Conservation (phyloP, 2,797 vertebrate species). For the Chloroceryle amazona region DNA sequence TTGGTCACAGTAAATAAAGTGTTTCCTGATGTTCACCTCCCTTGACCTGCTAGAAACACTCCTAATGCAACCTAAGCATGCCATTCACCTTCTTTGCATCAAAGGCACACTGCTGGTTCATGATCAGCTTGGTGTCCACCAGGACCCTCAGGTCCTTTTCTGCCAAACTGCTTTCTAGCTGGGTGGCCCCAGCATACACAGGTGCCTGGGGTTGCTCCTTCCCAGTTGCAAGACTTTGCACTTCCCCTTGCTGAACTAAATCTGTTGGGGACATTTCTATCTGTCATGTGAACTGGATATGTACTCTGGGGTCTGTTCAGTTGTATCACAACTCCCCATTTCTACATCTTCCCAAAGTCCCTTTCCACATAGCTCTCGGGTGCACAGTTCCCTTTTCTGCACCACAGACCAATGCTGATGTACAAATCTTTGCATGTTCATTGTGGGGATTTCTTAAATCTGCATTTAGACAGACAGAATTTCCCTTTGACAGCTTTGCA, state of each 20-base stretch:
- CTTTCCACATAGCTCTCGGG: neutral
- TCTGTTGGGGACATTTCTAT: fast-evolving
- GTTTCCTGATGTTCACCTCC: neutral
- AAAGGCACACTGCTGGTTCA: neutral
- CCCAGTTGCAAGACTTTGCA: neutral
- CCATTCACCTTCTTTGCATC: neutral
- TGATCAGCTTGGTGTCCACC: neutral
- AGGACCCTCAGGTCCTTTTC: neutral
- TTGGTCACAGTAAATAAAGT: neutral
- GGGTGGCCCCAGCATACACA: fast-evolving
- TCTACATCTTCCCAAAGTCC: neutral
- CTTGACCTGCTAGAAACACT: neutral
- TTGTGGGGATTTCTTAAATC: neutral
- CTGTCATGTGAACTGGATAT: neutral
- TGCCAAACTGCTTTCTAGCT: neutral
- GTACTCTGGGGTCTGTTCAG: neutral
- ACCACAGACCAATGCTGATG: neutral
- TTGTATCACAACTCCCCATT: neutral
- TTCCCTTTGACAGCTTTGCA: neutral
- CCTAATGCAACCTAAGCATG: neutral
- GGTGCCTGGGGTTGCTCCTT: neutral
- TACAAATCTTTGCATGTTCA: neutral
- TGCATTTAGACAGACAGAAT: neutral
- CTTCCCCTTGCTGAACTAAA: neutral
- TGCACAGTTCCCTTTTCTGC: neutral